Base-by-base conservation (phyloP, 2,888 invertebrate genomes). In the Anticlea derivata region DNA sequence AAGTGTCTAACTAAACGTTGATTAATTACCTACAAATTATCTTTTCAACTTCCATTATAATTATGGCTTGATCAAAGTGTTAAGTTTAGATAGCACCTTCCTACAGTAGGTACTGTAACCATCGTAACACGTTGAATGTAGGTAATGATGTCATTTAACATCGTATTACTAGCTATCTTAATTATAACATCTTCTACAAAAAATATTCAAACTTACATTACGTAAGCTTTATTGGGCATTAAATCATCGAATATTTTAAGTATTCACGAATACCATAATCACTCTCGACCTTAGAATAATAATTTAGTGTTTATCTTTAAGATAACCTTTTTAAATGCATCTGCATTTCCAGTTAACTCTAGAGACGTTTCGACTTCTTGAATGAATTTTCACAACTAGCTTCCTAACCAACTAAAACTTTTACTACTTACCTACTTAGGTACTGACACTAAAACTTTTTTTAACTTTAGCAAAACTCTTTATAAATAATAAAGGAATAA, bases 211-310 rank as follows among this genome's bases (percentile, higher is more conserved):
- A 33, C 23, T 24, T 24, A 34, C 17, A 48, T 52, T 44, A 52
- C 40, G 48, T 51, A 31, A 50, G 30, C 46, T 44, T 43, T 39
- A 41, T 40, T 37, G 17, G 37, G 23, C 26, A 52, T 43, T 43
- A 30, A 37, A 39, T 40, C 39, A 51, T 37, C 34, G 22, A 40
- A 30, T 34, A 24, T 35, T 50, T 24, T 34, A 44, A 29, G 22
- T 31, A 33, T 33, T 10, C 38, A 11, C 38, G 37, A 30, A 23
- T 12, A 34, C n/a, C 8, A 33, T 5, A 12, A 23, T 11, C 22
- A 38, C 22, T 27, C 20, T 2, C 34, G 48, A 34, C 27, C 26
- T 48, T 45, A 27, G 8, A 17, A 39, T 29, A 29, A 22, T 30
- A 11, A 17, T 38, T 38, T 27, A 4, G 8, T 13, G 7, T 31